phyloP scores from a whole-genome alignment of 2,113 vertebrate genomes.

The Mellivora capensis region DNA sequence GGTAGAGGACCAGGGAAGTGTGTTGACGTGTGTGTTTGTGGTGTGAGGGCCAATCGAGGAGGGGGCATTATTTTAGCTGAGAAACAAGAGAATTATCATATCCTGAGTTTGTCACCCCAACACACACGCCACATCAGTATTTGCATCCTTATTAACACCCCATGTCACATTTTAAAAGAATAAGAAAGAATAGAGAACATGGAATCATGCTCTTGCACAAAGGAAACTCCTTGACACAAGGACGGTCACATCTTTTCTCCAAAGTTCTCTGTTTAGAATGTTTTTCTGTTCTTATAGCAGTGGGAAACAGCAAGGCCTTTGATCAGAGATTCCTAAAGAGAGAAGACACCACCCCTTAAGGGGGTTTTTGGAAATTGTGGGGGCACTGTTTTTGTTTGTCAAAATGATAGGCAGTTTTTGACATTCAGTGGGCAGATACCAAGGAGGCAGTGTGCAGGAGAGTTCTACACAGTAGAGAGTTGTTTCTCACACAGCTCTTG shows the following conservation, averaged over 20 bases:
- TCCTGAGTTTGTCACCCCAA: background rate
- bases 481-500: background rate
- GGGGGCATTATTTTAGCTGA: background rate
- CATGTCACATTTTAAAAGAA: background rate
- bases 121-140: background rate
- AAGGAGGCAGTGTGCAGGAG: background rate
- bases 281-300: background rate
- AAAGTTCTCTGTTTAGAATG: background rate
- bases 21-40: background rate
- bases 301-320: background rate
- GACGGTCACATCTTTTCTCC: background rate
- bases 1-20: background rate
- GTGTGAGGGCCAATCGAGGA: background rate
- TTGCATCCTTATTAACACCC: background rate
- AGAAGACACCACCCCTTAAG: rapidly evolving
- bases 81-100: background rate
- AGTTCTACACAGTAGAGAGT: background rate
- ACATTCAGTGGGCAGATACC: background rate
- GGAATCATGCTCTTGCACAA: background rate
- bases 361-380: background rate
- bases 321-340: background rate
- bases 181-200: background rate
- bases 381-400: background rate
- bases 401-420: background rate
- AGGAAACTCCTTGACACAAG: background rate